These are phyloP conservation scores for Aegithalos caudatus DNA, from an alignment of 2,113 vertebrate genomes.

Conservation along the genomic window DNA sequence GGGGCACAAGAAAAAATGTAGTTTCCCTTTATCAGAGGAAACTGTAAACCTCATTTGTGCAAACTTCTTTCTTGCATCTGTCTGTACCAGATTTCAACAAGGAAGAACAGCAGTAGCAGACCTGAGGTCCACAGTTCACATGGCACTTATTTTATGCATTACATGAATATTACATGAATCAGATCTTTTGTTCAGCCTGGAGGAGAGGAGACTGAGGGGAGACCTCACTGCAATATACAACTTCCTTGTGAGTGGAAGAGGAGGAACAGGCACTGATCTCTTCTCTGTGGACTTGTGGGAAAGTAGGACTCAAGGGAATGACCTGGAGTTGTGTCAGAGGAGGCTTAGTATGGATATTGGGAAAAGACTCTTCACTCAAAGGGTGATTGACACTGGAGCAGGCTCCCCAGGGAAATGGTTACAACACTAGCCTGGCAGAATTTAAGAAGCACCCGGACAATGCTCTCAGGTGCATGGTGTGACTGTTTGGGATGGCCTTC, in stretches of 20 bases:
- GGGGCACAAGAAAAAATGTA: neutral
- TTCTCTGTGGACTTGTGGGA: neutral
- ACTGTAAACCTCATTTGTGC: neutral
- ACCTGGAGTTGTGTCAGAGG: neutral
- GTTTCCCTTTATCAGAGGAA: neutral
- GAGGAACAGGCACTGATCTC: neutral
- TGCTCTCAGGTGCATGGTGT: neutral
- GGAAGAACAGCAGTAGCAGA: neutral
- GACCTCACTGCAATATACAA: no score
- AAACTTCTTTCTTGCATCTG: neutral
- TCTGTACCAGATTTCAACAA: neutral
- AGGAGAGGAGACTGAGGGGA: neutral
- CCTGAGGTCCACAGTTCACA: neutral
- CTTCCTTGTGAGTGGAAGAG: neutral
- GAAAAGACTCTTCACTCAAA: neutral
- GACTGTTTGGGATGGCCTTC: neutral
- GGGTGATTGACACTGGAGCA: fast-evolving
- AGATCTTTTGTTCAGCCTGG: neutral
- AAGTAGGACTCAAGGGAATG: neutral
- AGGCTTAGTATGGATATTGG: neutral
- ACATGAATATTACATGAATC: neutral
- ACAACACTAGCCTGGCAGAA: neutral
- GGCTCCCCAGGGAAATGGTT: neutral
- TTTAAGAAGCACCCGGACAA: neutral
- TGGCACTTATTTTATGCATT: neutral